Evolutionary conservation across 2,797 vertebrate genomes (phyloP).

Genomic region (Todus mexicanus): DNA sequence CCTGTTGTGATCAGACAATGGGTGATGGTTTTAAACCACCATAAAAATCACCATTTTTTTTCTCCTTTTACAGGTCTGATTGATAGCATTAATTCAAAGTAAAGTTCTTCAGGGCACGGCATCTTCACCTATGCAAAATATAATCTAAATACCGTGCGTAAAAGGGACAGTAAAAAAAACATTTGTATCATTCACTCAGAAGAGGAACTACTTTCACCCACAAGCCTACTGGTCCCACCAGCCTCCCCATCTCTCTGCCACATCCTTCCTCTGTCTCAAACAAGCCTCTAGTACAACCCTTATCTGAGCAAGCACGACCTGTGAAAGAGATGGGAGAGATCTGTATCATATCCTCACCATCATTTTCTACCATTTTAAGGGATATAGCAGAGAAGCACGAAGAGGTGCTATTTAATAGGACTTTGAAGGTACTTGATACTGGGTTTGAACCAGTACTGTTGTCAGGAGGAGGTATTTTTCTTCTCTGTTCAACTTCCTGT

Average conservation of each 20-base stretch:
- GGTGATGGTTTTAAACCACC: too few species aligned
- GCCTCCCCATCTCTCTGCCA: not conserved
- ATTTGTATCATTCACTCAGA: not conserved
- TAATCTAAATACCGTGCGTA: rapidly evolving
- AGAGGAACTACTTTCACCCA: not conserved
- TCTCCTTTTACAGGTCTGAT: not conserved
- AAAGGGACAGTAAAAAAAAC: not conserved
- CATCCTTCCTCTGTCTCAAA: not conserved
- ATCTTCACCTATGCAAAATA: rapidly evolving
- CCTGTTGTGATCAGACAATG: too few species aligned
- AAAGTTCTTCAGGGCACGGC: not conserved
- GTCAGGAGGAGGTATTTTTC: not conserved
- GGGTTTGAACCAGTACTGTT: rapidly evolving
- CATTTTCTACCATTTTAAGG: not conserved
- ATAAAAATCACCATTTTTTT: too few species aligned
- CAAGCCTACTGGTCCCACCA: not conserved
- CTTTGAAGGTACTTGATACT: rapidly evolving
- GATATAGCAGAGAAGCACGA: not conserved
- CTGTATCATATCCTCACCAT: not conserved
- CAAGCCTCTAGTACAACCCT: not conserved
- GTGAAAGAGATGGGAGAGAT: not conserved
- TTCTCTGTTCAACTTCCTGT: not conserved
- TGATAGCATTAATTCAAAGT: rapidly evolving
- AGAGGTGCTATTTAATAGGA: not conserved
- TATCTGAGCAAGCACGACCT: not conserved